Evolutionary conservation across 2,888 invertebrate genomes (phyloP).

Genomic region (Oconnorella tubifera): DNA sequence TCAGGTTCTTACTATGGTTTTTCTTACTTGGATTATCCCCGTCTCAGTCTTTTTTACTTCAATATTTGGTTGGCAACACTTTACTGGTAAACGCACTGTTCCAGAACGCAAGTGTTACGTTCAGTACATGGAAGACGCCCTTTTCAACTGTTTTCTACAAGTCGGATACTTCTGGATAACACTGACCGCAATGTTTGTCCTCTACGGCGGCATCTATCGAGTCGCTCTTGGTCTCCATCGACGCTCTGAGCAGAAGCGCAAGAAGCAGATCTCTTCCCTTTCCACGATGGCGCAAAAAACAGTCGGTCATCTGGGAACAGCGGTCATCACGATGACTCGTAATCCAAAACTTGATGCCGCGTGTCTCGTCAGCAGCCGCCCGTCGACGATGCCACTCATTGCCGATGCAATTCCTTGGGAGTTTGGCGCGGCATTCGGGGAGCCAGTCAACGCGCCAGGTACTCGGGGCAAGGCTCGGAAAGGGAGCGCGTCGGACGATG

Average conservation of each 20-base stretch:
- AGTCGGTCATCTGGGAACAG: conserved; percentile 22
- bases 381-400: background rate
- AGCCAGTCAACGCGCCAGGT: background rate
- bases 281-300: conserved; percentile 20
- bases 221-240: conserved; percentile 20
- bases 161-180: conserved; percentile 98
- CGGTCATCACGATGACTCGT: conserved; percentile 6
- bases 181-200: conserved; percentile 83
- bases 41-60: too few relatives aligned
- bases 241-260: conserved; percentile 17
- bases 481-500: background rate
- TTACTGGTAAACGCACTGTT: too few relatives aligned
- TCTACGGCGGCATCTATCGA: conserved; percentile 81
- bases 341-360: background rate
- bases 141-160: too few relatives aligned
- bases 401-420: background rate
- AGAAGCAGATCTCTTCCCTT: conserved; percentile 12
- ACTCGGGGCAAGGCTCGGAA: background rate
- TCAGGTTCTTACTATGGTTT: too few relatives aligned
- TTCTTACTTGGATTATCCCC: too few relatives aligned
- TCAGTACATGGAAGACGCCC: too few relatives aligned
- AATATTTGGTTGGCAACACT: too few relatives aligned
- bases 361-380: background rate
- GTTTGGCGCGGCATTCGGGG: background rate
- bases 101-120: too few relatives aligned